phyloP scores from a whole-genome alignment of 2,888 invertebrate species.

The Orthosia cruda region DNA sequence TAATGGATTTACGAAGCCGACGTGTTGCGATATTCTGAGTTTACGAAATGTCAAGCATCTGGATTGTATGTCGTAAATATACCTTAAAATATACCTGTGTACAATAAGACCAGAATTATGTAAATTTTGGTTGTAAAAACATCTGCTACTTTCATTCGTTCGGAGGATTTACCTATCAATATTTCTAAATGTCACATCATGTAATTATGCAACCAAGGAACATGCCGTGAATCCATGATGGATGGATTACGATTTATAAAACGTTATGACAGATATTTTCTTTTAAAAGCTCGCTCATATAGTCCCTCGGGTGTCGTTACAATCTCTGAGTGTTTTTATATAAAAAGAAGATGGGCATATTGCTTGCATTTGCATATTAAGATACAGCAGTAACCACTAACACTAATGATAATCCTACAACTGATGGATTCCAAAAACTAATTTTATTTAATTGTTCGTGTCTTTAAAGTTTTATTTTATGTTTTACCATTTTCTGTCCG shows the following conservation, averaged over 20 bases:
- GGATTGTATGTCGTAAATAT: slow-evolving; percentile 45
- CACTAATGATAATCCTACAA: not conserved
- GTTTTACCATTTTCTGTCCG: too few relatives aligned
- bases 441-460: not conserved
- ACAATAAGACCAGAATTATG: slow-evolving; percentile 33
- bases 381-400: not conserved
- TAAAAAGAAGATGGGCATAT: slow-evolving; percentile 12
- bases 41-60: slow-evolving; percentile 49
- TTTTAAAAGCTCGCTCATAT: slow-evolving; percentile 22
- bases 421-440: not conserved
- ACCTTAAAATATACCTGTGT: slow-evolving; percentile 11
- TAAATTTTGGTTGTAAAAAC: slow-evolving; percentile 31
- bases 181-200: slow-evolving; percentile 38
- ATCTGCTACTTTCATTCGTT: slow-evolving; percentile 13
- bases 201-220: slow-evolving; percentile 19
- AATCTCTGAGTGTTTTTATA: slow-evolving; percentile 3
- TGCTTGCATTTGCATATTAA: slow-evolving; percentile 4
- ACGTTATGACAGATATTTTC: slow-evolving; percentile 8
- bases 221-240: not conserved
- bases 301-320: slow-evolving; percentile 6
- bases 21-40: slow-evolving; percentile 42
- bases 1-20: slow-evolving; percentile 56
- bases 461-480: not conserved
- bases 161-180: slow-evolving; percentile 6
- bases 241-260: slow-evolving; percentile 21